These are phyloP conservation scores for Saccostrea echinata DNA, from an alignment of 1,140 invertebrate species.

Conservation along the genomic window DNA sequence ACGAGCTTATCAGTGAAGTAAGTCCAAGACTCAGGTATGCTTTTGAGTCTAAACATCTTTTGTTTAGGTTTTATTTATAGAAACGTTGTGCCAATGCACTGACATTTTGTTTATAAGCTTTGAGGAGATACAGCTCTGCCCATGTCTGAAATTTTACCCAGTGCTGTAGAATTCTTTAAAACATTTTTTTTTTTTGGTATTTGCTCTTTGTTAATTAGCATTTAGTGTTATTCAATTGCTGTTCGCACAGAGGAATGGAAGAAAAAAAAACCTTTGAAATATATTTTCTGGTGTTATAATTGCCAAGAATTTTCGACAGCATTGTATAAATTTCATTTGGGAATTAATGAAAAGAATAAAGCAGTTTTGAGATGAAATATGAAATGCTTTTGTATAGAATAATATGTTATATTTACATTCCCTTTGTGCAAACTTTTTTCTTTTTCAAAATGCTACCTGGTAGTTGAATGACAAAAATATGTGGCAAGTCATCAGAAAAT, in stretches of 20 bases:
- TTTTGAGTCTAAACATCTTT: conserved; percentile 23
- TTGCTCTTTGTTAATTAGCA: conserved; percentile 20
- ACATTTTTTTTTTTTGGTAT: neutral
- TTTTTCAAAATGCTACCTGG: too few relatives aligned
- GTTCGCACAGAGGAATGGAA: neutral
- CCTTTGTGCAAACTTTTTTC: too few relatives aligned
- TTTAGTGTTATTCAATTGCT: conserved; percentile 27
- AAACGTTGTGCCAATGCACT: neutral
- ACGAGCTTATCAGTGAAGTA: neutral
- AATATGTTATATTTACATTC: too few relatives aligned
- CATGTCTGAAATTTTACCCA: conserved; percentile 22
- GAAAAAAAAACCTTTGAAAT: neutral
- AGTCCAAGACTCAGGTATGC: neutral
- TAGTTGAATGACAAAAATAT: too few relatives aligned
- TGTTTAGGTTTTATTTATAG: conserved; percentile 34
- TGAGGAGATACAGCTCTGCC: conserved; percentile 9
- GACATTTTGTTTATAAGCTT: conserved; percentile 34
- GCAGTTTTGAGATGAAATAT: neutral
- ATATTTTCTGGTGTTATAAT: neutral
- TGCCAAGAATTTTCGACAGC: neutral
- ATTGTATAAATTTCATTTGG: neutral
- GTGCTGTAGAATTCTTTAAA: neutral
- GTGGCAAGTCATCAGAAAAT: too few relatives aligned
- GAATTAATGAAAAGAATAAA: neutral
- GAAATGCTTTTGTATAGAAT: neutral